These are phyloP conservation scores for Phrynocephalus forsythii DNA, from an alignment of 2,797 vertebrate species.

Conservation along the genomic window DNA sequence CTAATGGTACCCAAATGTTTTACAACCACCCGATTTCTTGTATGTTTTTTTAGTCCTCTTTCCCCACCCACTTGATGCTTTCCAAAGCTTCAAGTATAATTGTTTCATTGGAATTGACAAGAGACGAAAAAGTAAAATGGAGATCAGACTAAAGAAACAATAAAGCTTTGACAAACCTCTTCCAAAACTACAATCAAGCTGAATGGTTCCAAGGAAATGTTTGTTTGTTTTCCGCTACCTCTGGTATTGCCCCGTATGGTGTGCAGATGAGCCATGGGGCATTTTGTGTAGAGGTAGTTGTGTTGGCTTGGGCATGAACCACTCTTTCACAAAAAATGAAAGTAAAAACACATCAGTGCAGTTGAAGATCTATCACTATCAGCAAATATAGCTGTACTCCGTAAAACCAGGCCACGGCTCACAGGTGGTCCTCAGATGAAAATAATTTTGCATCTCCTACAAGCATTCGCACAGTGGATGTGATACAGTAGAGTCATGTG, in stretches of 20 bases:
- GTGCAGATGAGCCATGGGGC: not conserved
- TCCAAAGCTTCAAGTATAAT: slow-evolving; percentile 34
- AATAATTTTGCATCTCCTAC: not conserved
- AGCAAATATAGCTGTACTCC: not conserved
- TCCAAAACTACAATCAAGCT: not conserved
- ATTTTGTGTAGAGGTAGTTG: too few relatives aligned
- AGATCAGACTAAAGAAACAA: slow-evolving; percentile 22
- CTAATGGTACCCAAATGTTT: slow-evolving; percentile 50
- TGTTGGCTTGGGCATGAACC: not conserved
- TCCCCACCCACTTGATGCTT: not conserved
- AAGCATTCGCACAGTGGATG: not conserved
- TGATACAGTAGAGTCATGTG: not conserved
- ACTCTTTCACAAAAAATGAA: not conserved
- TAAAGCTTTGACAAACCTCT: not conserved
- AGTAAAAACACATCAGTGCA: not conserved
- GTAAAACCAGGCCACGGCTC: not conserved
- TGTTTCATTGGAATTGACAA: slow-evolving; percentile 6
- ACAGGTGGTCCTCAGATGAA: not conserved
- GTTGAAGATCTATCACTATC: not conserved
- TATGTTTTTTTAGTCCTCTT: not conserved
- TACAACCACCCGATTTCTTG: slow-evolving; percentile 17
- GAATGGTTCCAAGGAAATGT: slow-evolving; percentile 8
- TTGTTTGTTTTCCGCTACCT: not conserved
- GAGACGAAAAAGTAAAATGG: slow-evolving; percentile 18
- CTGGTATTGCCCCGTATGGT: slow-evolving; percentile 5